These are phyloP conservation scores for Herpailurus yagouaroundi DNA, from an alignment of 2,113 vertebrate genomes.

Conservation along the genomic window DNA sequence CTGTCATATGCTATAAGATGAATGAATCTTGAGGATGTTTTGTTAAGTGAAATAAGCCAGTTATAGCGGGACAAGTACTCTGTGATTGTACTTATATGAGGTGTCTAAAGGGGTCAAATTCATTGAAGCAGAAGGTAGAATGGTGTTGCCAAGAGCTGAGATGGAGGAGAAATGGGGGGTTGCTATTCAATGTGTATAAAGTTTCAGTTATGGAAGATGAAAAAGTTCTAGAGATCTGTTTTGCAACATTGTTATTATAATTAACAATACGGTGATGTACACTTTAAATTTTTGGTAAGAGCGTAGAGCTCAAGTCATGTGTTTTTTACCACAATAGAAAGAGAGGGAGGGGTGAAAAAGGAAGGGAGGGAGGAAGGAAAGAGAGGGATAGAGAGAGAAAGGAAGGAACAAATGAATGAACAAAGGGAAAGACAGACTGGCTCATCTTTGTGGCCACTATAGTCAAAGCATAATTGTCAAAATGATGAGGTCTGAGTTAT, in stretches of 20 bases:
- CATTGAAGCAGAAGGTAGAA: neutral
- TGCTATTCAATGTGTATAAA: neutral
- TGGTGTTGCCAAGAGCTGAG: neutral
- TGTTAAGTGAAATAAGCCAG: neutral
- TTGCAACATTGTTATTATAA: neutral
- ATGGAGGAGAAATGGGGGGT: neutral
- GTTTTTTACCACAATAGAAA: neutral
- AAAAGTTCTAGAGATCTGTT: neutral
- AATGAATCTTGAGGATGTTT: neutral
- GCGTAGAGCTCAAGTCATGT: neutral
- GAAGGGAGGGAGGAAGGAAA: neutral
- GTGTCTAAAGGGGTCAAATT: neutral
- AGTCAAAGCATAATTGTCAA: neutral
- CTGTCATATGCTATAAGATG: neutral
- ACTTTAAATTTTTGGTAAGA: neutral
- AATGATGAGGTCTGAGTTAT: neutral
- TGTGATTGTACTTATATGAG: neutral
- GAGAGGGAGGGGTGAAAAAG: neutral
- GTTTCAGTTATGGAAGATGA: neutral
- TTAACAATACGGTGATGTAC: neutral
- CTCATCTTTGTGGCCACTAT: neutral
- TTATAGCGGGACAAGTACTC: neutral
- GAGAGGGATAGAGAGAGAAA: neutral
- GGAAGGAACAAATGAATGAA: neutral
- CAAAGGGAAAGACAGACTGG: neutral